A percentile compares a stretch with the other conserved stretches of the same genome.
These are phyloP conservation scores for Struthio camelus DNA, from an alignment of 2,113 vertebrate species.

Conservation along the genomic window DNA sequence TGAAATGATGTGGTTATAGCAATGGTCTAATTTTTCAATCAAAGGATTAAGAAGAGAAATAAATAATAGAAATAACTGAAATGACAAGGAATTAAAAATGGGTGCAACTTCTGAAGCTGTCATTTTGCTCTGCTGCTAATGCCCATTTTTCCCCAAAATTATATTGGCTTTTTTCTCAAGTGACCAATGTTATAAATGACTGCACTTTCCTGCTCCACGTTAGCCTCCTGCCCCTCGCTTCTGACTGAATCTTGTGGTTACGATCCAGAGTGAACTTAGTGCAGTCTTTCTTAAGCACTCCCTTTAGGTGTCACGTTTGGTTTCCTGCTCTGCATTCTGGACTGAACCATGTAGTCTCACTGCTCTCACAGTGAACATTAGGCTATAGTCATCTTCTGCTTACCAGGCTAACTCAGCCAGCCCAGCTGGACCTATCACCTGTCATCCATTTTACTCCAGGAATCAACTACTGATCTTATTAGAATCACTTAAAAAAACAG, in stretches of 20 bases:
- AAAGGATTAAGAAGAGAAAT: background rate
- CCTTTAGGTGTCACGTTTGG: background rate
- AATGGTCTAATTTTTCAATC: background rate
- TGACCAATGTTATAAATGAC: background rate
- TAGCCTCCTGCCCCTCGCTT: background rate
- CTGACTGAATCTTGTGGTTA: background rate
- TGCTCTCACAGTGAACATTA: background rate
- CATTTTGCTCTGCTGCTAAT: background rate
- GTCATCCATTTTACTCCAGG: slow-evolving; percentile 27
- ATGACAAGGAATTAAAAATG: background rate
- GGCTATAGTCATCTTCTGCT: background rate
- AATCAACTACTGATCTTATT: background rate
- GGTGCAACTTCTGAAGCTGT: background rate
- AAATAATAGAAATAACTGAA: background rate
- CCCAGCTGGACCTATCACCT: slow-evolving; percentile 15
- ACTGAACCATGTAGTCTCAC: background rate
- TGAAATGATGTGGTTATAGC: background rate
- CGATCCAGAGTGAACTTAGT: background rate
- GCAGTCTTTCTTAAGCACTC: background rate
- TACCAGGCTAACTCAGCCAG: background rate
- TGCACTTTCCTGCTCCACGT: background rate
- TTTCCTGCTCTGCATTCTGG: accelerated
- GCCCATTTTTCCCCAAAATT: accelerated
- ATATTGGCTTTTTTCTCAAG: background rate
- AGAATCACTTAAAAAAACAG: background rate